A percentile compares a stretch with the other conserved stretches of the same genome.
Evolutionary conservation across 2,797 vertebrate genomes (phyloP).

Genomic region (Epinephelus awoara): DNA sequence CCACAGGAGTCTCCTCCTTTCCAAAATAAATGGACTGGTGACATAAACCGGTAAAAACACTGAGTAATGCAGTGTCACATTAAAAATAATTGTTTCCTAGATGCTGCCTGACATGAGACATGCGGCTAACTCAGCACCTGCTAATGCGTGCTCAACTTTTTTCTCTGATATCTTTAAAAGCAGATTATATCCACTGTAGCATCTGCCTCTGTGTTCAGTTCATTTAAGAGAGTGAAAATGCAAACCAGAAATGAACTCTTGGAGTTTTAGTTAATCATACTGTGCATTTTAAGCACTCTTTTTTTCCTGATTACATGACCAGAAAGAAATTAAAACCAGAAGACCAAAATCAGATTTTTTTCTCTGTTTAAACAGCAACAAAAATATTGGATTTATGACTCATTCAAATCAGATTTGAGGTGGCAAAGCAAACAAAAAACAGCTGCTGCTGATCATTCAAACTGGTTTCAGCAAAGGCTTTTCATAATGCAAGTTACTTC

Average conservation of each 20-base stretch:
- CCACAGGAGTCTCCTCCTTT: too few relatives aligned
- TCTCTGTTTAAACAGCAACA: slow-evolving; percentile 39
- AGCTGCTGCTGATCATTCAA: slow-evolving; percentile 53
- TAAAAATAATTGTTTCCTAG: too few relatives aligned
- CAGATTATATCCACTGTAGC: background rate
- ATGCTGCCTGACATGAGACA: too few relatives aligned
- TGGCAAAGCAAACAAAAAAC: slow-evolving; percentile 53
- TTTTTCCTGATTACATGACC: background rate
- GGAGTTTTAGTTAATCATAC: background rate
- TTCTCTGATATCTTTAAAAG: too few relatives aligned
- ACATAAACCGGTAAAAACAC: too few relatives aligned
- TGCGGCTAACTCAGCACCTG: too few relatives aligned
- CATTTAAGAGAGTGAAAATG: background rate
- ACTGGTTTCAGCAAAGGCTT: slow-evolving; percentile 22
- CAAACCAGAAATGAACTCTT: background rate
- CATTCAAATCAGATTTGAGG: slow-evolving; percentile 54
- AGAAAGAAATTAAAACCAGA: slow-evolving; percentile 29
- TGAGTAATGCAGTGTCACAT: too few relatives aligned
- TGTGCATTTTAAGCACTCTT: background rate
- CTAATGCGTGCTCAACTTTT: too few relatives aligned
- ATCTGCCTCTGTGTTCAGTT: background rate
- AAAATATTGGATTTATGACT: slow-evolving; percentile 47
- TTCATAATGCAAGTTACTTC: slow-evolving; percentile 31
- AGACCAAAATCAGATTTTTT: slow-evolving; percentile 7
- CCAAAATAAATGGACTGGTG: too few relatives aligned